Evolutionary conservation across 2,888 invertebrate species (phyloP), one percentile per base, ranked within the genome.

Genomic region (Lepidocyrtinus sp.): DNA sequence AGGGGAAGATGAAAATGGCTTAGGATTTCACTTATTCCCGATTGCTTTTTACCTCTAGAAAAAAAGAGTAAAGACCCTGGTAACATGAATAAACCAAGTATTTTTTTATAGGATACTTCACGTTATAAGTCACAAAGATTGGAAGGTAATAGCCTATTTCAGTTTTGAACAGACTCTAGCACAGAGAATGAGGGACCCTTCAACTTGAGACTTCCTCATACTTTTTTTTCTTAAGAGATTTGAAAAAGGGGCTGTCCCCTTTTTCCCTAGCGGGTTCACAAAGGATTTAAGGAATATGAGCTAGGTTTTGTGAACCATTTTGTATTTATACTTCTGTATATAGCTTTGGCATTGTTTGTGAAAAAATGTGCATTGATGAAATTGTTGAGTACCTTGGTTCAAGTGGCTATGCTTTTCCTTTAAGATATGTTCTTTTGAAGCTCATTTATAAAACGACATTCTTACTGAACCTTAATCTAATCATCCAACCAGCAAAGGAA

Each of bases 181-280:
- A 12, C 15, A 36, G 36, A 36, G 12, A 50, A 50, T 50, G 15
- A 1, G 12, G 17, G 50, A 50, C 50, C 50, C 17, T 50, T 50
- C 50, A 50, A 50, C n/a, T n/a, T n/a, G n/a, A n/a, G n/a, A n/a
- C n/a, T 50, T 50, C 50, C 50, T 50, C 36, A 36, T n/a, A n/a
- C n/a, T n/a, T n/a, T 50, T 50, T 50, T 12, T 50, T 50, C 50
- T 50, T 50, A 50, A 50, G 50, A 50, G 17, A 36, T 36, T 36
- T 2, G 50, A 17, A 75, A 71, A 78, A 79, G 74, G 79, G 74
- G 45, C 79, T 74, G 79, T 79, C 79, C 74, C 79, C 63, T 67
- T 74, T 74, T 67, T 67, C 24, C 70, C 36, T 36, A 36, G 17
- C 50, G 50, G 50, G n/a, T 50, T 50, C 50, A 7, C 50, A 50